Evolutionary conservation across 2,888 invertebrate genomes (phyloP), one percentile per base, ranked within the genome.

Genomic region (Isoperla grammatica): DNA sequence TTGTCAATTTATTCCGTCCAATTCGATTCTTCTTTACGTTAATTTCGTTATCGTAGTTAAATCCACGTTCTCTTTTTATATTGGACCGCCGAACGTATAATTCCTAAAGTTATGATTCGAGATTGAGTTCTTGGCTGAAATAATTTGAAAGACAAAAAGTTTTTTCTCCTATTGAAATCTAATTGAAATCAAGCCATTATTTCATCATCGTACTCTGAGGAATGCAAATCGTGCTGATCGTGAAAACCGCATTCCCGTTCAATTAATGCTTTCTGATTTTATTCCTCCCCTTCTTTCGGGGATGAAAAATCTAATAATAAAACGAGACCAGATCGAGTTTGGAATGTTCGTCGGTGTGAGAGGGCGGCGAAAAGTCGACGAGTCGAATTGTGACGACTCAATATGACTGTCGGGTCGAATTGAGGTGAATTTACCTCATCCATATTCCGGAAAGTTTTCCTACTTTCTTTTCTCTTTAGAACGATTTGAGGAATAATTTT

Each of bases 181-280:
- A 37, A 53, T 19, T 53, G 53, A 53, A 53, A 53, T 53, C 39
- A 39, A 37, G 37, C 15, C 37, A 22, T 19, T 49, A 49, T 53
- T 39, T 20, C 53, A 53, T 53, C 53, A 15, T 17, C 39, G 39
- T 11, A 22, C n/a, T n/a, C n/a, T n/a, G 17, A 19, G 12, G 37
- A 39, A 53, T 53, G 53, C 20, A 35, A 53, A 53, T 53, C 37
- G 15, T 1, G 8, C 2, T 29, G 15, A 17, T 53, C 53, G 37
- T 53, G 39, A 53, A n/a, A 17, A 53, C 53, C 53, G 20, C 53
- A 53, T 53, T 53, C 4, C n/a, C 37, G 53, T 12, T 53, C 53
- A 53, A 53, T 53, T 53, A 53, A 50, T 29, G 29, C 22, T 29
- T 50, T 50, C 29, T 29, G 49, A 29, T 50, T 50, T 50, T 50